Conservation (phyloP, 1,140 invertebrate genomes). For the Drosophila setifemur region DNA sequence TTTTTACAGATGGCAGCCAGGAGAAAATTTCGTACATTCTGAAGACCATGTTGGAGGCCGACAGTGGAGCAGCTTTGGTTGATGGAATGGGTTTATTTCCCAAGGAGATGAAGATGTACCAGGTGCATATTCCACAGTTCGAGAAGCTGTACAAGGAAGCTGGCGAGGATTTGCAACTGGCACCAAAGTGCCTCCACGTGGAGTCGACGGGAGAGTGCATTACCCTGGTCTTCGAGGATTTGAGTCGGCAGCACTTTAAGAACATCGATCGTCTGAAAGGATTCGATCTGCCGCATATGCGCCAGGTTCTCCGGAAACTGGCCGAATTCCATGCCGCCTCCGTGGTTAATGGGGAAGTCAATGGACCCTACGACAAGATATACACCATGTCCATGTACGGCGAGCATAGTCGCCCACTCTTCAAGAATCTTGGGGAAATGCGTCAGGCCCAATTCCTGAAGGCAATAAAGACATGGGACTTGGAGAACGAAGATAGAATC, state of each 20-base stretch:
- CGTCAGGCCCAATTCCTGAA: conserved; percentile 9
- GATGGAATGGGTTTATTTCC: conserved; percentile 62
- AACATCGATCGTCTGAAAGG: conserved; percentile 84
- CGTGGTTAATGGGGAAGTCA: conserved; percentile 44
- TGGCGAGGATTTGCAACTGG: conserved; percentile 51
- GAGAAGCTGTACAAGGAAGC: conserved; percentile 72
- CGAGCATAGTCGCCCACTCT: conserved; percentile 33
- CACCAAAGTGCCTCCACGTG: conserved; percentile 52
- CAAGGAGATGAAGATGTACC: conserved; percentile 70
- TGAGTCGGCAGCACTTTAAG: conserved; percentile 83
- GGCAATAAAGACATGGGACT: conserved; percentile 49
- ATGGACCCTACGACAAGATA: conserved; percentile 54
- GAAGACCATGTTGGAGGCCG: conserved; percentile 56
- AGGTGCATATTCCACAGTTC: conserved; percentile 61
- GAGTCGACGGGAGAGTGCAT: conserved; percentile 51
- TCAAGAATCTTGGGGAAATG: conserved; percentile 33
- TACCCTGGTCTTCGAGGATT: conserved; percentile 84
- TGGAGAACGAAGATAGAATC: conserved; percentile 51
- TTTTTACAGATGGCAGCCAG: conserved; percentile 49
- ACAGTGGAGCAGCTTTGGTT: conserved; percentile 40
- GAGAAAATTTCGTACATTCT: conserved; percentile 60
- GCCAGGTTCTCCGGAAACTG: conserved; percentile 83
- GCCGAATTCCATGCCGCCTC: conserved; percentile 85
- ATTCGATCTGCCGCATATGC: conserved; percentile 84
- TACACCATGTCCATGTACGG: conserved; percentile 34